Evolutionary conservation across 2,113 vertebrate species (phyloP).

Genomic region (Terrapene triunguis): DNA sequence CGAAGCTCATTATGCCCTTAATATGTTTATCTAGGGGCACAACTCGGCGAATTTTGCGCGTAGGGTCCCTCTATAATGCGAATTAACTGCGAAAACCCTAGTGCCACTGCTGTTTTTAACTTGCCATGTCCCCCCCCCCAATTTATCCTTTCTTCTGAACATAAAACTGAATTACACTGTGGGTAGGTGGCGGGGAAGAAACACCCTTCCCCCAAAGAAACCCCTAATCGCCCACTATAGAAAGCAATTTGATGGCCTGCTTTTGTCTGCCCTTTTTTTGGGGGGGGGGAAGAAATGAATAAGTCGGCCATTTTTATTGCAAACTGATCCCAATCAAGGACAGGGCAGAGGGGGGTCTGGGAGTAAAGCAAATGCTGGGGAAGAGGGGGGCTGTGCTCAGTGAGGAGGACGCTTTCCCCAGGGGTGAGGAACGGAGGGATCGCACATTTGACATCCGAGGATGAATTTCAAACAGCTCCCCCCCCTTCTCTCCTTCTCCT

Average conservation of each 20-base stretch:
- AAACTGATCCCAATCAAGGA: neutral
- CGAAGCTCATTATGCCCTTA: neutral
- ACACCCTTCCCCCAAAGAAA: too few species aligned
- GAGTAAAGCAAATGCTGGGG: neutral
- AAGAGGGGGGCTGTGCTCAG: neutral
- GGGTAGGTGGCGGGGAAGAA: too few species aligned
- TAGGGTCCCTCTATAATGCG: too few species aligned
- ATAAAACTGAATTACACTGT: neutral
- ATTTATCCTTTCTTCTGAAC: neutral
- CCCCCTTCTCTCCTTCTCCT: neutral
- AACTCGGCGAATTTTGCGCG: neutral
- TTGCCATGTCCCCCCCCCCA: too few species aligned
- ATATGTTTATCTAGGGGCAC: neutral
- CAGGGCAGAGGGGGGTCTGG: neutral
- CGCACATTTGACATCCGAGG: neutral
- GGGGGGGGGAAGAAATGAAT: neutral
- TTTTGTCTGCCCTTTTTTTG: too few species aligned
- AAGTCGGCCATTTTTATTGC: neutral
- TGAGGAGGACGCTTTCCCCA: neutral
- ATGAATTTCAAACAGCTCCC: neutral
- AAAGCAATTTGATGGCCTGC: neutral
- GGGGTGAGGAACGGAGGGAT: neutral
- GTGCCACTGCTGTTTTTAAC: too few species aligned
- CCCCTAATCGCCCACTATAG: neutral
- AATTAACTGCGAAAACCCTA: neutral